These are phyloP conservation scores for Cepphus grylle DNA, from an alignment of 2,113 vertebrate species.

Conservation along the genomic window DNA sequence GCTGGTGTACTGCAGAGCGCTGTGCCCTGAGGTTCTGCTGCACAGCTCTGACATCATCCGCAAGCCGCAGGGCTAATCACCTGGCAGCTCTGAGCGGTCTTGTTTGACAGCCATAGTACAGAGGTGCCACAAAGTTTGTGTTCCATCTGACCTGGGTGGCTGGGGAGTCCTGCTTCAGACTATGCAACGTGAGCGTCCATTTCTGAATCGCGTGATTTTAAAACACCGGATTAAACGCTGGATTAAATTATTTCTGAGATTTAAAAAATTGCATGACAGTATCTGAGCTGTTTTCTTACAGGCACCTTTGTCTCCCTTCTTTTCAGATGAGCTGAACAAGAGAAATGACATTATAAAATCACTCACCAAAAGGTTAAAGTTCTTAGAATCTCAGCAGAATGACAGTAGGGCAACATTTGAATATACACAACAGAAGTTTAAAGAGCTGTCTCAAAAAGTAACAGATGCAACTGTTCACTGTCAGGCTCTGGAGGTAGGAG, in stretches of 20 bases:
- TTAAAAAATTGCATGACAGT: background rate
- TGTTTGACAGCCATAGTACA: background rate
- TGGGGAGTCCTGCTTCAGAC: background rate
- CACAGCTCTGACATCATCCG: background rate
- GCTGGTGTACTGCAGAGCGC: background rate
- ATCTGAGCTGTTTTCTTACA: background rate
- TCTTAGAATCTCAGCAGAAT: constrained; percentile 62
- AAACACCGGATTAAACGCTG: background rate
- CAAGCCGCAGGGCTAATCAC: background rate
- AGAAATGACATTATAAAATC: constrained; percentile 72
- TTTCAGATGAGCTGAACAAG: constrained; percentile 74
- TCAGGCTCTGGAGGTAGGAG: constrained; percentile 74
- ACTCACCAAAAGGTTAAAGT: constrained; percentile 65
- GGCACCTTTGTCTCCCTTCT: background rate
- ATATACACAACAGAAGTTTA: constrained; percentile 66
- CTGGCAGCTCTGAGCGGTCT: background rate
- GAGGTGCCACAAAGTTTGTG: background rate
- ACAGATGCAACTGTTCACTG: constrained; percentile 55
- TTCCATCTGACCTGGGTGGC: background rate
- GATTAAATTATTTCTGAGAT: background rate
- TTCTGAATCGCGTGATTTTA: background rate
- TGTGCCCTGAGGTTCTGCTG: background rate
- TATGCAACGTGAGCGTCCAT: background rate
- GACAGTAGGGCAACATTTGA: constrained; percentile 54
- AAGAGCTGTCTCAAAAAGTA: constrained; percentile 67